phyloP scores from a whole-genome alignment of 2,797 vertebrate species.

The Enteromius anoplus region DNA sequence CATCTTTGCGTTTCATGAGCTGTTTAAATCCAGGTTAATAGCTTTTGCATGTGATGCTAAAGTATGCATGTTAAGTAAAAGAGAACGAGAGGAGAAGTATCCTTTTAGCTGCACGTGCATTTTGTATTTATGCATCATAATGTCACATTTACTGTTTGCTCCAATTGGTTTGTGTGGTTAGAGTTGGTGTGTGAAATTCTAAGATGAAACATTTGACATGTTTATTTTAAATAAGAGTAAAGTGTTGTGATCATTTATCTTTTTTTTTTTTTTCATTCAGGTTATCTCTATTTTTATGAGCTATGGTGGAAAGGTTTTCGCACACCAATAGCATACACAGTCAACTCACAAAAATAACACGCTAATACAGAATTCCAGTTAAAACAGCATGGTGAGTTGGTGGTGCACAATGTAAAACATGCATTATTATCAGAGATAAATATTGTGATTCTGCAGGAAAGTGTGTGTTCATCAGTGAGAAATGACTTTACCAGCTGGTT shows the following conservation, averaged over 20 bases:
- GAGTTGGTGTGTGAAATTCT: neutral
- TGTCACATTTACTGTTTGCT: neutral
- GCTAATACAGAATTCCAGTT: constrained; percentile 39
- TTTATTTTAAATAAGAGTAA: neutral
- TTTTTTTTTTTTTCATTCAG: constrained; percentile 7
- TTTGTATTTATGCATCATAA: neutral
- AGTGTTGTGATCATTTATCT: neutral
- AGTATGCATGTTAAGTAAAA: neutral
- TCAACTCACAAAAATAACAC: constrained; percentile 25
- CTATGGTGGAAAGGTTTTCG: constrained; percentile 23
- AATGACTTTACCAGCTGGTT: constrained; percentile 54
- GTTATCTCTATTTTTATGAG: constrained; percentile 11
- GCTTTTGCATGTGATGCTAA: neutral
- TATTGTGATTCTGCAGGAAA: neutral
- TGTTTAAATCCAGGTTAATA: neutral
- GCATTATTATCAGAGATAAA: neutral
- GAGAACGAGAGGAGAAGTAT: neutral
- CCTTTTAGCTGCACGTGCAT: neutral
- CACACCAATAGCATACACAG: constrained; percentile 12
- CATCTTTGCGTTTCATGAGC: neutral
- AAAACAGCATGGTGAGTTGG: constrained; percentile 41
- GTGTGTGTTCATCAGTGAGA: constrained; percentile 20
- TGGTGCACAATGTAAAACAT: constrained; percentile 11
- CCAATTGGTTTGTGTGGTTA: neutral
- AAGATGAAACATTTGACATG: neutral